Evolutionary conservation across 2,113 vertebrate genomes (phyloP).

Genomic region (Empidonax traillii): DNA sequence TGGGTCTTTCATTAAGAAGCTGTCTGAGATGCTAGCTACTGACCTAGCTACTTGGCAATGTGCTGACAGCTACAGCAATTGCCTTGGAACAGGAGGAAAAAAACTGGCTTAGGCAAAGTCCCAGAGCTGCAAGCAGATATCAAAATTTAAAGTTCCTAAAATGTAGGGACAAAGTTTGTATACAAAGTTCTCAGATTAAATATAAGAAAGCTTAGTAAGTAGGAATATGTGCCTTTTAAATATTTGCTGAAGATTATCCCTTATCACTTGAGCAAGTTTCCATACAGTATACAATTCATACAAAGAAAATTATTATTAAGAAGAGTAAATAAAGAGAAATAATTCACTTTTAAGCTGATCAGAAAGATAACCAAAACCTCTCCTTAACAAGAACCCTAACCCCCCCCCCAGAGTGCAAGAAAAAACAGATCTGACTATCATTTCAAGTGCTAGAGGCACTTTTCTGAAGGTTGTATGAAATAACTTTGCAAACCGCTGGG

Average conservation of each 20-base stretch:
- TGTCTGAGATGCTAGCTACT: background rate
- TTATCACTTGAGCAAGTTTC: background rate
- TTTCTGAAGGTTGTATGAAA: background rate
- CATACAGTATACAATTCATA: background rate
- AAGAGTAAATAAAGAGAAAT: background rate
- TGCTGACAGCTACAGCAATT: background rate
- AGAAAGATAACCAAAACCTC: background rate
- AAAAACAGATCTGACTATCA: background rate
- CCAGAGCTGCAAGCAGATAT: background rate
- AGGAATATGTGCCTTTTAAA: background rate
- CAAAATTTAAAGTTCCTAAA: background rate
- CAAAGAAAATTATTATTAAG: background rate
- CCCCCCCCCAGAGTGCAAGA: background rate
- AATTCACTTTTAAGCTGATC: background rate
- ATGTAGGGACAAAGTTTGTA: background rate
- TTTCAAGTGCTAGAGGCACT: constrained; percentile 1
- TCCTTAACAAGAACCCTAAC: background rate
- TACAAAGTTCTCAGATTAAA: background rate
- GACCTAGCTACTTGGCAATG: background rate
- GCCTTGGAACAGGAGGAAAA: background rate
- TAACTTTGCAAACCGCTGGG: background rate
- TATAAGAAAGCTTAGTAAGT: background rate
- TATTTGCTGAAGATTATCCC: background rate
- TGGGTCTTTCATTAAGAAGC: constrained; percentile 8
- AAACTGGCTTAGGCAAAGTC: background rate